These are phyloP conservation scores for Pterocles orientalis DNA, from an alignment of 2,113 vertebrate genomes.

Conservation along the genomic window DNA sequence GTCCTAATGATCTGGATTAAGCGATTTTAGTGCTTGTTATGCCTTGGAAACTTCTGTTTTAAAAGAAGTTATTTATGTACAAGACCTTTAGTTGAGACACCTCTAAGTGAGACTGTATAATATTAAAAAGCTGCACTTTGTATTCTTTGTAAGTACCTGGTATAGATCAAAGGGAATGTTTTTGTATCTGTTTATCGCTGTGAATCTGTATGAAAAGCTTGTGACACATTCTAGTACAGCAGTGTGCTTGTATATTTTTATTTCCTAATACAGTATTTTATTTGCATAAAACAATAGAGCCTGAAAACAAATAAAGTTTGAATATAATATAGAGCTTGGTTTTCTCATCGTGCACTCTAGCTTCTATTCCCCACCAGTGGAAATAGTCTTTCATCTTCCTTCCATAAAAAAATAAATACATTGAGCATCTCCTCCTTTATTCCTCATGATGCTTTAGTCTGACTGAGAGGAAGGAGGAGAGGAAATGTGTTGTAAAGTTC, in stretches of 20 bases:
- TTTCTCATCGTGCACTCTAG: background rate
- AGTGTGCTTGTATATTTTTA: constrained; percentile 33
- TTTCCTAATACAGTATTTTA: constrained; percentile 49
- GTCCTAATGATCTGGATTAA: background rate
- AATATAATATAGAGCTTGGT: background rate
- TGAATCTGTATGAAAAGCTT: background rate
- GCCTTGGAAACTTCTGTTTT: background rate
- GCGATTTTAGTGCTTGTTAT: background rate
- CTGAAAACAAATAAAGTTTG: background rate
- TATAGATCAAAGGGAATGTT: background rate
- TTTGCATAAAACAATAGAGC: constrained; percentile 32
- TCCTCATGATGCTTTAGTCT: background rate
- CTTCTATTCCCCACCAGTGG: background rate
- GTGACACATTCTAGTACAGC: background rate
- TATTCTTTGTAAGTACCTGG: background rate
- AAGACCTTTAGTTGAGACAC: background rate
- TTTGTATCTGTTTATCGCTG: background rate
- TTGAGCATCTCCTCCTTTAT: background rate
- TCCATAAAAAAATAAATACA: background rate
- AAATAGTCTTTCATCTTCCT: background rate
- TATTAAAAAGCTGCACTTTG: background rate
- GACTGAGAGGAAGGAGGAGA: background rate
- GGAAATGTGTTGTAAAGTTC: background rate
- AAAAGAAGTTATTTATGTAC: background rate
- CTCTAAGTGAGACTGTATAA: background rate